Evolutionary conservation across 2,113 vertebrate species (phyloP).

Genomic region (Carassius auratus): DNA sequence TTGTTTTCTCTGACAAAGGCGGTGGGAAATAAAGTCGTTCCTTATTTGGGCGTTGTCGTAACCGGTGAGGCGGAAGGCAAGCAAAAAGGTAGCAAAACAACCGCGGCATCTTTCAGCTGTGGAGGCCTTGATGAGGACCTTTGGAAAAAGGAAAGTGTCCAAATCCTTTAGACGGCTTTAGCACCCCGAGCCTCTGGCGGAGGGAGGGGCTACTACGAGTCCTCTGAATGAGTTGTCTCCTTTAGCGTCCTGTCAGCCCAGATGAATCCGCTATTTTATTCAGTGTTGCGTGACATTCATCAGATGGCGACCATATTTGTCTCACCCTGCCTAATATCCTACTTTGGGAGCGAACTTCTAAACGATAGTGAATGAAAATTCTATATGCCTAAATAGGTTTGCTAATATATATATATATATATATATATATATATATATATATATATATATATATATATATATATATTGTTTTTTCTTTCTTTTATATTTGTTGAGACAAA

Average conservation of each 20-base stretch:
- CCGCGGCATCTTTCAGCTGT: conserved; percentile 82
- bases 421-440: no score
- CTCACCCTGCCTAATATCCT: conserved; percentile 75
- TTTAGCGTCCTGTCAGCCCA: conserved; percentile 78
- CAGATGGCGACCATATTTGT: conserved; percentile 85
- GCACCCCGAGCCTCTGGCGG: conserved; percentile 68
- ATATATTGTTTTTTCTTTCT: no score
- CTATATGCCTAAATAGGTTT: no score
- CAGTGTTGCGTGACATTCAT: conserved; percentile 79
- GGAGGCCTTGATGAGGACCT: conserved; percentile 79
- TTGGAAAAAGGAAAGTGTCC: conserved; percentile 83
- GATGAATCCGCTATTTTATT: conserved; percentile 79
- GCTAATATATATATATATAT: no score
- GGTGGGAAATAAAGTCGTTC: conserved; percentile 90
- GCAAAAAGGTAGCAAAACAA: conserved; percentile 84
- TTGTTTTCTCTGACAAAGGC: conserved; percentile 72
- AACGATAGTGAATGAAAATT: no score
- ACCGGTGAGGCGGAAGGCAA: conserved; percentile 92
- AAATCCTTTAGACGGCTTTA: conserved; percentile 82
- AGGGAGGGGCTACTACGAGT: conserved; percentile 70
- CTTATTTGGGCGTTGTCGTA: conserved; percentile 90
- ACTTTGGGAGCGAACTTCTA: neutral
- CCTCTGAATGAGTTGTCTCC: conserved; percentile 75
- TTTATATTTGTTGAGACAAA: neutral
- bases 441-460: no score